Evolutionary conservation across 2,888 invertebrate genomes (phyloP).

Genomic region (Catocala sponsa): DNA sequence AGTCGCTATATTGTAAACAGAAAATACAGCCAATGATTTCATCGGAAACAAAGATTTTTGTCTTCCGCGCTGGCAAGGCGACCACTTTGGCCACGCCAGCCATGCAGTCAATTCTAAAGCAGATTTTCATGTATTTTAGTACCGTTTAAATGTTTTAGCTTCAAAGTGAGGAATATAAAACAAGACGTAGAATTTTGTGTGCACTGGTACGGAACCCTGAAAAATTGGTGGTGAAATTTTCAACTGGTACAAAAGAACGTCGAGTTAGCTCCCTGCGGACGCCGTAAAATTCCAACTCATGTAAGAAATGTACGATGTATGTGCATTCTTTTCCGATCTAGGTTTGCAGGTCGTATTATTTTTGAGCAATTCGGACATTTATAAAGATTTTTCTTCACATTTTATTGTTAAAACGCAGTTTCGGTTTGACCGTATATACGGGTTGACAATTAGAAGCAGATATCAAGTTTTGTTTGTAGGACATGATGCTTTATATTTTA

Average conservation of each 20-base stretch:
- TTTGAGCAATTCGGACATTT: conserved; percentile 20
- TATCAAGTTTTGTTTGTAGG: no score
- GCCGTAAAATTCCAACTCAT: conserved; percentile 41
- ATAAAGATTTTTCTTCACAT: conserved; percentile 2
- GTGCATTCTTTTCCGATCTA: conserved; percentile 38
- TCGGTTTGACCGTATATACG: background rate
- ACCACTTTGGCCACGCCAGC: no score
- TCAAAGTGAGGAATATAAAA: background rate
- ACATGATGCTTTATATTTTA: no score
- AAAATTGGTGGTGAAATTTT: conserved; percentile 24
- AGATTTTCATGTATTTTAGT: background rate
- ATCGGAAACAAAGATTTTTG: no score
- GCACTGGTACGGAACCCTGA: conserved; percentile 17
- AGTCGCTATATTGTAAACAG: no score
- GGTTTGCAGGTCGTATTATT: conserved; percentile 21
- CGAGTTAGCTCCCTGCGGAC: conserved; percentile 40
- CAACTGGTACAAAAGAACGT: conserved; percentile 44
- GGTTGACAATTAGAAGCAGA: no score
- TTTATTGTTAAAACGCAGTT: background rate
- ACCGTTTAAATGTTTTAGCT: conserved; percentile 2
- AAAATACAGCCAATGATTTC: no score
- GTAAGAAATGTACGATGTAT: conserved; percentile 47
- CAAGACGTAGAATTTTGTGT: conserved; percentile 7
- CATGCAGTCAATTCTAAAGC: background rate
- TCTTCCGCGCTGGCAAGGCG: no score